Evolutionary conservation across 92 coral and sea anemone genomes (phyloP).

Genomic region (Desmophyllum pertusum): DNA sequence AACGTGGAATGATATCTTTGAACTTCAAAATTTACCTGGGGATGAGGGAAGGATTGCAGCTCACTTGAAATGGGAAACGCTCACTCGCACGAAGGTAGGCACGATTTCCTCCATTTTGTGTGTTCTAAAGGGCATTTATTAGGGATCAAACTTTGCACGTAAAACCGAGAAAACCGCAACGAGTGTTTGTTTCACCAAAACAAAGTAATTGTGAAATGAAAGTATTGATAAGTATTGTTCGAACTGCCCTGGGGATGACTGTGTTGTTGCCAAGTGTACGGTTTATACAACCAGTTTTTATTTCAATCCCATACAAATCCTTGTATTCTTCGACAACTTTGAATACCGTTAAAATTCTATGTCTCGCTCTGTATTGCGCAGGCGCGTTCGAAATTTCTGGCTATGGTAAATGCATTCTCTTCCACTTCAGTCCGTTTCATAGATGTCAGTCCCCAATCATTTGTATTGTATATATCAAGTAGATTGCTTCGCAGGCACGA

Average conservation of each 20-base stretch:
- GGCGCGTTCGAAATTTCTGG: too few relatives aligned
- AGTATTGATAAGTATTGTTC: too few relatives aligned
- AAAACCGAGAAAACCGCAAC: too few relatives aligned
- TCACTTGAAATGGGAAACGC: neutral
- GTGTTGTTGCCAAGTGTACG: too few relatives aligned
- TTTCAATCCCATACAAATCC: too few relatives aligned
- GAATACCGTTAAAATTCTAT: too few relatives aligned
- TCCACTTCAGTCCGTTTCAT: neutral
- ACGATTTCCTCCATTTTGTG: constrained; percentile 5
- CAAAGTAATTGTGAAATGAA: too few relatives aligned
- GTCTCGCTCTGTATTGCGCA: too few relatives aligned
- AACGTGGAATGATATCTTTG: constrained; percentile 9
- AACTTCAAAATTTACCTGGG: constrained; percentile 1
- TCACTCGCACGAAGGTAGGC: neutral
- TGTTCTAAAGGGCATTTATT: neutral
- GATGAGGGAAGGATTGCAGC: constrained; percentile 7
- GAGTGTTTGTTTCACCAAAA: too few relatives aligned
- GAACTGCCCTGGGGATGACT: too few relatives aligned
- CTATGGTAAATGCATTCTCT: neutral
- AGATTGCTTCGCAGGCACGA: neutral
- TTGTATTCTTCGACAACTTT: too few relatives aligned
- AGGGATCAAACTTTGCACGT: neutral
- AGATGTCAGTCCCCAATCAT: neutral
- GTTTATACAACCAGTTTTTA: too few relatives aligned
- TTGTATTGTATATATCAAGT: neutral